phyloP scores from a whole-genome alignment of 2,113 vertebrate species.

The Spermophilus dauricus region DNA sequence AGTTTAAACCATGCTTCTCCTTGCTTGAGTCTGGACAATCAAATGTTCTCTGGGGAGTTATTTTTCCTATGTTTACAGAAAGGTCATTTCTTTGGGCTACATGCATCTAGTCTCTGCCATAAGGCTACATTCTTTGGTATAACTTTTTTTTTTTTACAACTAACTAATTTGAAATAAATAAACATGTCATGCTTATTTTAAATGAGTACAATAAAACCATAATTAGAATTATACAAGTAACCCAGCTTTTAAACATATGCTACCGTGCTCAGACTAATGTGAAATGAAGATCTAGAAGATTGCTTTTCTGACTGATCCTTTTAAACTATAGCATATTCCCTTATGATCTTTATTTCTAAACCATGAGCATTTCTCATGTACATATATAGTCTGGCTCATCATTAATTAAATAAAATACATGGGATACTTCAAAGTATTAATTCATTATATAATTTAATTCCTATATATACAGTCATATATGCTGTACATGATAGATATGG shows the following conservation, averaged over 20 bases:
- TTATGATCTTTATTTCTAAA: not conserved
- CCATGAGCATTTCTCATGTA: not conserved
- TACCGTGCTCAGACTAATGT: not conserved
- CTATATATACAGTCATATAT: not conserved
- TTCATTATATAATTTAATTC: not conserved
- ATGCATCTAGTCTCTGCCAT: not conserved
- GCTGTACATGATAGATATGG: not conserved
- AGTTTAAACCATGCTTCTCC: not conserved
- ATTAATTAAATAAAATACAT: not conserved
- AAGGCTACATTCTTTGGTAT: not conserved
- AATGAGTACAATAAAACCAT: not conserved
- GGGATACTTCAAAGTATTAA: not conserved
- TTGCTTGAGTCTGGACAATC: not conserved
- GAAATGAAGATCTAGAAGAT: not conserved
- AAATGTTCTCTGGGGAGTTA: rapidly evolving
- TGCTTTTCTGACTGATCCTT: not conserved
- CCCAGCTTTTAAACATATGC: not conserved
- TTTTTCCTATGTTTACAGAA: not conserved
- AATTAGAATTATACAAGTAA: not conserved
- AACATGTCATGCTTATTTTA: not conserved
- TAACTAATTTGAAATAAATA: not conserved
- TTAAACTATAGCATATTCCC: not conserved
- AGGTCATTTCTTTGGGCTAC: not conserved
- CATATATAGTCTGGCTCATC: not conserved
- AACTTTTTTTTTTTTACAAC: not conserved